Evolutionary conservation across 2,797 vertebrate genomes (phyloP), one percentile per base, ranked within the genome.

Genomic region (Sebastiscus albofasciatus): DNA sequence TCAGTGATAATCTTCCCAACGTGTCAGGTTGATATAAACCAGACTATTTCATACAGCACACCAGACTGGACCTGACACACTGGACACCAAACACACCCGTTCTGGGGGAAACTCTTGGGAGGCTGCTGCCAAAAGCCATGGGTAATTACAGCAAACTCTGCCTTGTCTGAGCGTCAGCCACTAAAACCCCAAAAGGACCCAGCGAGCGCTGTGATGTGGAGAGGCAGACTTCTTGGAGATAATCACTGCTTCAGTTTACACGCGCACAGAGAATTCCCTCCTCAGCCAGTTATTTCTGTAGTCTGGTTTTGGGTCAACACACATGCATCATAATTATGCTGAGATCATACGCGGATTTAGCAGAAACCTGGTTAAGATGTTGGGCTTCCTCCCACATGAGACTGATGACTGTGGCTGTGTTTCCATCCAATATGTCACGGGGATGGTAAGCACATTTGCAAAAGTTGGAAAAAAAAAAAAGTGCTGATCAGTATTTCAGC

Each of bases 331-430:
- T 62, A 31, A 73, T 68, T 73, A 78, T 24, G 7, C 1, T 46
- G 64, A 42, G 55, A n/a, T 72, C 46, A 55, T 33, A 58, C 24
- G 55, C n/a, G 36, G 69, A 73, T 52, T 78, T 39, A 59, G 73
- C 36, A 67, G 61, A 55, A 58, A 72, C 11, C 60, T 34, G 60
- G 33, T 33, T 31, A 20, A 56, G 22, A 31, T 56, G 27, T 5
- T 8, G 1, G 27, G 27, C 16, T 61, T 61, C 52, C 52, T 54
- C 52, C 52, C 52, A 54, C n/a, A 22, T 54, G 11, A 54, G n/a
- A 54, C 52, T 20, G 46, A 1, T 49, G 46, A 49, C 46, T 20
- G 46, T 18, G 1, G 46, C 8, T 49, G 18, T 49, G 46, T 8
- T 49, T 49, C 46, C 16, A 49, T 49, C 18, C n/a, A 54, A 49